Conservation (phyloP, 2,888 invertebrate species). For the Dynastes grantii region DNA sequence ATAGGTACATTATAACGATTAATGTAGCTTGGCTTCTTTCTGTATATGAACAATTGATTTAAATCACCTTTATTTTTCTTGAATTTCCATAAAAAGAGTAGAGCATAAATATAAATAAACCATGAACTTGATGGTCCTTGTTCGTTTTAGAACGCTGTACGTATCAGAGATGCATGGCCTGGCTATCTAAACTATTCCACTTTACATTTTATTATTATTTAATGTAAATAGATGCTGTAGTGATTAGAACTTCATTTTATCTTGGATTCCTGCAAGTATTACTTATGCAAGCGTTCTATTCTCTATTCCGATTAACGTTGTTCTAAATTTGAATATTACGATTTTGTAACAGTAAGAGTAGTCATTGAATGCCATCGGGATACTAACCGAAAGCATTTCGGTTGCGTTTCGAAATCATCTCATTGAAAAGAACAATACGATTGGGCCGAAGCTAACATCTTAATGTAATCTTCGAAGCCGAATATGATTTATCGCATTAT, state of each 20-base stretch:
- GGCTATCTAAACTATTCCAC: neutral
- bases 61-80: too few relatives aligned
- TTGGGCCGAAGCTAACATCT: neutral
- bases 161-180: neutral
- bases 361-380: neutral
- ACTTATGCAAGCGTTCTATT: slow-evolving; percentile 6
- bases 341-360: neutral
- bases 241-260: too few relatives aligned
- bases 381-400: neutral
- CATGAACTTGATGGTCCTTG: too few relatives aligned
- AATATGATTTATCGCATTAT: slow-evolving; percentile 5
- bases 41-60: too few relatives aligned
- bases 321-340: slow-evolving; percentile 2
- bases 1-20: too few relatives aligned
- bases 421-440: slow-evolving; percentile 12
- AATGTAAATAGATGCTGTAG: too few relatives aligned
- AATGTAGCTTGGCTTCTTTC: too few relatives aligned
- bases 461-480: neutral
- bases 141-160: too few relatives aligned
- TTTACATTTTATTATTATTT: too few relatives aligned
- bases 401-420: too few relatives aligned
- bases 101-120: too few relatives aligned
- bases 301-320: neutral
- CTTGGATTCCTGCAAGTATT: neutral
- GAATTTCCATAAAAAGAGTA: too few relatives aligned